Evolutionary conservation across 2,113 vertebrate genomes (phyloP).

Genomic region (Ursus arctos): DNA sequence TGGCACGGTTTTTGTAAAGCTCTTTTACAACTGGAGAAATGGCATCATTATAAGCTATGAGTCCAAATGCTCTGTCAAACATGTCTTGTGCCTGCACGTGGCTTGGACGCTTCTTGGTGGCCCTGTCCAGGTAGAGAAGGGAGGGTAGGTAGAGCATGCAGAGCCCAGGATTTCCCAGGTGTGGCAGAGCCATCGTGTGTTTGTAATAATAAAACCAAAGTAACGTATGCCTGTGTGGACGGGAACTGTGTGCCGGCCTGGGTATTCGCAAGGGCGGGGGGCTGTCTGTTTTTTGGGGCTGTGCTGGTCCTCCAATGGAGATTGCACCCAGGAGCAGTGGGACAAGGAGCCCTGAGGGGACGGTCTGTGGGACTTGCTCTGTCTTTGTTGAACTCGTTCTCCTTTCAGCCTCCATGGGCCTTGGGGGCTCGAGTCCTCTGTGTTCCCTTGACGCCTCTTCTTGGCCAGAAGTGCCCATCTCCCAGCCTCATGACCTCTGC

Average conservation of each 20-base stretch:
- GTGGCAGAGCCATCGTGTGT: conserved; percentile 56
- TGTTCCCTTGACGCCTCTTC: background rate
- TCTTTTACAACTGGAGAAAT: conserved; percentile 78
- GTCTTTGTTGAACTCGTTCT: background rate
- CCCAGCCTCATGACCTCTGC: background rate
- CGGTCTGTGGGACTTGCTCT: background rate
- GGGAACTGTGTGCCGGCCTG: background rate
- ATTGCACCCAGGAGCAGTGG: background rate
- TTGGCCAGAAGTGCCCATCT: background rate
- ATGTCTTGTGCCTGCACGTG: conserved; percentile 63
- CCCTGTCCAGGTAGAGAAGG: conserved; percentile 62
- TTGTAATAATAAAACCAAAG: conserved; percentile 83
- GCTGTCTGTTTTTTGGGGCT: background rate
- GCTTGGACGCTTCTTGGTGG: conserved; percentile 72
- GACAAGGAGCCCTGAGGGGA: background rate
- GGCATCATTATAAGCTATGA: conserved; percentile 81
- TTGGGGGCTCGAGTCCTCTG: rapidly evolving
- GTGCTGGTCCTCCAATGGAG: rapidly evolving
- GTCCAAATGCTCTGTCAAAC: conserved; percentile 63
- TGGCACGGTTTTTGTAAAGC: conserved; percentile 57
- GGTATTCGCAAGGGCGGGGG: background rate
- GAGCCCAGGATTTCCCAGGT: conserved; percentile 29
- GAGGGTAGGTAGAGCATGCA: background rate
- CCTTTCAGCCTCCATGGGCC: background rate
- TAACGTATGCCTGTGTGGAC: background rate